These are phyloP conservation scores for Holothuria scabra DNA, from an alignment of 53 echinoderm and acorn worm genomes.

Conservation along the genomic window DNA sequence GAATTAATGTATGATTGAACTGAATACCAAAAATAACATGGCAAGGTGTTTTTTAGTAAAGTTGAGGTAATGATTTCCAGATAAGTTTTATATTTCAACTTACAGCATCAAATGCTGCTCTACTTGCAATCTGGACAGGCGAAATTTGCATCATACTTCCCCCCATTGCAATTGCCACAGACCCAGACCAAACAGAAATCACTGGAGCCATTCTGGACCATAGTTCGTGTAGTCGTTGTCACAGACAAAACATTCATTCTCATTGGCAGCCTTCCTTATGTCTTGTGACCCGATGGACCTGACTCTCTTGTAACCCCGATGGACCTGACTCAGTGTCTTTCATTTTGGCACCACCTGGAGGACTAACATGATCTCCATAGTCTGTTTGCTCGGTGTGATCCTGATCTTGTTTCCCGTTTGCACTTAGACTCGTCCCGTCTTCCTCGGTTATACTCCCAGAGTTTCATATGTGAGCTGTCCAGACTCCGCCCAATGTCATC, in stretches of 20 bases:
- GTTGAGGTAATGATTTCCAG: not conserved
- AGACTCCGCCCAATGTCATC: conserved; percentile 25
- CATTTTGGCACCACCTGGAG: conserved; percentile 18
- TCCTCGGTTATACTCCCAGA: conserved; percentile 25
- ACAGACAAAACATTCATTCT: conserved; percentile 43
- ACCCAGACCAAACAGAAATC: conserved; percentile 57
- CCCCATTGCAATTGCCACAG: conserved; percentile 57
- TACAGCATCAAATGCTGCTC: conserved; percentile 25
- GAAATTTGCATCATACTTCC: conserved; percentile 47
- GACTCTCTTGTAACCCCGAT: conserved; percentile 18
- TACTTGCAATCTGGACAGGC: conserved; percentile 46
- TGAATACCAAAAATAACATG: conserved; percentile 15
- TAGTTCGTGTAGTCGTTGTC: conserved; percentile 45
- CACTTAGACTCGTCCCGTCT: not conserved
- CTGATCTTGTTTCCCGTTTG: conserved; percentile 37
- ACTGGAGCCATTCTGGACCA: conserved; percentile 57
- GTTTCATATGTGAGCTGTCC: conserved; percentile 19
- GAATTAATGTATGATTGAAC: not conserved
- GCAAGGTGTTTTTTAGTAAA: conserved; percentile 41
- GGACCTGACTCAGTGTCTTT: conserved; percentile 11
- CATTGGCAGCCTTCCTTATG: conserved; percentile 39
- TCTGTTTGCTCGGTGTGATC: conserved; percentile 5
- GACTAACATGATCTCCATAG: conserved; percentile 18
- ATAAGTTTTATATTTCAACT: conserved; percentile 19
- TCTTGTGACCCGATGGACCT: conserved; percentile 34